Base-by-base conservation (phyloP, 2,113 vertebrate species). In the Hucho hucho region DNA sequence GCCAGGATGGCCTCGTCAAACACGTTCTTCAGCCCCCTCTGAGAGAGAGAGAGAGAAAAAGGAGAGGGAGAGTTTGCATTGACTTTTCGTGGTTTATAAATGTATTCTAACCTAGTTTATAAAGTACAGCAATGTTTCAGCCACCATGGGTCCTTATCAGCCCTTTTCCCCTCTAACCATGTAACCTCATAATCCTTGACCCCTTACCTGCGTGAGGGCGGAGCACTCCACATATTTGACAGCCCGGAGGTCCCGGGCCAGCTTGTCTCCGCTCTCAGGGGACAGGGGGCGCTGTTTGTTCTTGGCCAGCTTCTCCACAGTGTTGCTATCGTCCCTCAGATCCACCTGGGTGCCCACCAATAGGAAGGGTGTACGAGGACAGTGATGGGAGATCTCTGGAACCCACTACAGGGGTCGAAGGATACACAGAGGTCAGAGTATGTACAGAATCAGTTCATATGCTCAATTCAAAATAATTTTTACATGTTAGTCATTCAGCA, bases 181-280 rank as follows among this genome's bases (percentile, higher is more conserved):
- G 13, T 2, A 20, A 1, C 3, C 20, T 16, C 4, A n/a, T 68
- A 20, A 68, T 37, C 32, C 16, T 2, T 24, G 43, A 47, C 13
- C 14, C 4, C 88, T 86, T 89, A 99, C 97, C 96, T 98, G 97
- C 70, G 97, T 98, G 37, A 98, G 95, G 4, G 97, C 97, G 79
- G 97, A 98, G 89, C 97, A 99, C 84, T 98, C 97, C 91, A 99
- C 97, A 0, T 98, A 99, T 90, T 99, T 99, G 78, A 99, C 97
- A 6, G 97, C 97, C 89, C 95, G 94, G 83, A 99, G 94, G 81
- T 98, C 97, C 20, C 96, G 93, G 0, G 94, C 94, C 91, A 98
- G 93, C 76, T 98, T 98, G 79, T 99, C 97, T 29, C 97, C 97
- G 0, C 94, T 96, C 87, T 99, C 97, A 13, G 94, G 92, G 79